Conservation (phyloP, 2,888 invertebrate genomes). For the Dorcus parallelipipedus region DNA sequence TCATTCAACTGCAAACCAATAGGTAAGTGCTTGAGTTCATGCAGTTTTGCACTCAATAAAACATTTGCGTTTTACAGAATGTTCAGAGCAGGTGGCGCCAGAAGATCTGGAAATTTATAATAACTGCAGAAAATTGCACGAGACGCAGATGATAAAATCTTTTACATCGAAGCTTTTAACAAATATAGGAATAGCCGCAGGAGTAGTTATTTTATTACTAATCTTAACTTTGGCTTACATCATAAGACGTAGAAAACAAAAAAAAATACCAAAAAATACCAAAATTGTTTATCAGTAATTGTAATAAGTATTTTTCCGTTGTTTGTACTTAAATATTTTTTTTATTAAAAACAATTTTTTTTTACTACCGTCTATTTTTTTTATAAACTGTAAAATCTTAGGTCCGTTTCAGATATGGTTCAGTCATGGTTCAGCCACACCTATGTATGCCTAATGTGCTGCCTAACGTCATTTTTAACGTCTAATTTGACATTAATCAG, state of each 20-base stretch:
- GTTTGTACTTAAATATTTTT: no score
- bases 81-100: constrained; percentile 14
- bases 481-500: no score
- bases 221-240: constrained; percentile 8
- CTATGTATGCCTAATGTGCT: no score
- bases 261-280: neutral
- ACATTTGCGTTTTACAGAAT: constrained; percentile 15
- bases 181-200: constrained; percentile 8
- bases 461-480: no score
- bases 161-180: constrained; percentile 9
- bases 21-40: constrained; percentile 28
- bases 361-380: no score
- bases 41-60: neutral
- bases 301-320: no score
- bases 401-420: no score
- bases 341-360: no score
- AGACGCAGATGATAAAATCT: constrained; percentile 5
- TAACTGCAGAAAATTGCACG: constrained; percentile 20
- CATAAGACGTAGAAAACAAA: constrained; percentile 4
- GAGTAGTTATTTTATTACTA: constrained; percentile 4
- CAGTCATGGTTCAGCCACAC: no score
- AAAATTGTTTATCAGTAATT: no score
- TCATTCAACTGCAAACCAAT: constrained; percentile 32
- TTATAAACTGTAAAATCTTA: no score
- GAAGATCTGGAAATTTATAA: constrained; percentile 17